Base-by-base conservation (phyloP, 2,888 invertebrate genomes). In the Smittia sp. region DNA sequence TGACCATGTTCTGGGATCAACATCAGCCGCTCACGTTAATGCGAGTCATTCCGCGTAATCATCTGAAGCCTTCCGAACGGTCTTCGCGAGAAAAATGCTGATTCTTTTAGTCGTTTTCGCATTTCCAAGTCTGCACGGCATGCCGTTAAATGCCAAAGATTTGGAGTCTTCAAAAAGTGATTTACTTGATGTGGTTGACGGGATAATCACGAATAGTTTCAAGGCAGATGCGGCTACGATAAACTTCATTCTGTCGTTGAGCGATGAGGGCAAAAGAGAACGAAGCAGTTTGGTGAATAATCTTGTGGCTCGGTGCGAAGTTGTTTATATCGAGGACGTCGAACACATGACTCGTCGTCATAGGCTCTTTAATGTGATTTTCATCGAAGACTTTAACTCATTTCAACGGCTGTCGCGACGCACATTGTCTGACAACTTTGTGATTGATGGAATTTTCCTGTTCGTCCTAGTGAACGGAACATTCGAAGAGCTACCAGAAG, bases 401-500 rank as follows among this genome's bases (percentile, higher is more conserved):
- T 72, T 72, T 41, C 7, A 7, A 6, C 9, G 24, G 11, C 18
- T 62, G 3, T 72, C n/a, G 13, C 11, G 15, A 13, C 32, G 4
- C 4, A 38, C 39, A 18, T 39, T 38, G n/a, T 22, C 72, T 6
- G 62, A 72, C 24, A 62, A 25, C 15, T 72, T 72, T 15, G 72
- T 39, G 62, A 62, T 62, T 72, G 62, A 72, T 62, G 72, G 72
- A 1, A n/a, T 39, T 27, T 72, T 22, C 24, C 39, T 72, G 2
- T n/a, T 72, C 20, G 24, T 72, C 22, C 24, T 62, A 20, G 24
- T 72, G n/a, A 22, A 62, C 20, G 22, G 54, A 24, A 13, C 18
- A 11, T 22, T 72, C 18, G 22, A 58, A 32, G 62, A 24, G n/a
- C 13, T 62, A 7, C 11, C 6, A 11, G 24, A 41, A 39, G 38